Conservation (phyloP, 2,113 vertebrate genomes). For the Burhinus bistriatus region DNA sequence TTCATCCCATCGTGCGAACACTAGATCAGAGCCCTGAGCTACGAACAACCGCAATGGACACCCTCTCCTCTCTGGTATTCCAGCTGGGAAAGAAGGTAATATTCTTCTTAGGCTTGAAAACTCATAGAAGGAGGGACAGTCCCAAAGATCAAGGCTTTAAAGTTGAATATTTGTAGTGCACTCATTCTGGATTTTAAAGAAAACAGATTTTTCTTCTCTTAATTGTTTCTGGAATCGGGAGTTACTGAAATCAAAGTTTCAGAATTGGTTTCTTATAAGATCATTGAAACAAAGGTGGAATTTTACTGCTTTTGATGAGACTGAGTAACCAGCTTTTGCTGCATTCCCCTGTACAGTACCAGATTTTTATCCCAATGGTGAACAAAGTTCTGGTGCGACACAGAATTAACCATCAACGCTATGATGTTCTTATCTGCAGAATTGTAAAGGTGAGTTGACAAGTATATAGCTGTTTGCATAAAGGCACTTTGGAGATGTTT, state of each 20-base stretch:
- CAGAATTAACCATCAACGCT: constrained; percentile 95
- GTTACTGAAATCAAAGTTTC: not conserved
- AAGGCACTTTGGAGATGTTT: not conserved
- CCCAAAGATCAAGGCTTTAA: not conserved
- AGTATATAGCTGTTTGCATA: not conserved
- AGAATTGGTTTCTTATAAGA: not conserved
- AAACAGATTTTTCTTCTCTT: not conserved
- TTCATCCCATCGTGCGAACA: constrained; percentile 92
- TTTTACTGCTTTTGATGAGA: not conserved
- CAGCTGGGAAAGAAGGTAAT: constrained; percentile 97
- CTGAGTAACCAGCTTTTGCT: not conserved
- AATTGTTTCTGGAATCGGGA: not conserved
- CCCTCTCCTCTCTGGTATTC: constrained; percentile 93
- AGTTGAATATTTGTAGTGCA: not conserved
- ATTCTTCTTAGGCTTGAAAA: not conserved
- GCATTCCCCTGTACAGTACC: constrained; percentile 81
- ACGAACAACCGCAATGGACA: constrained; percentile 93
- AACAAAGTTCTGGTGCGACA: constrained; percentile 96
- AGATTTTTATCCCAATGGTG: constrained; percentile 99
- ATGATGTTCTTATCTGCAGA: constrained; percentile 95
- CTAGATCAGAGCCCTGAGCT: constrained; percentile 93
- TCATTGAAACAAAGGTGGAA: not conserved
- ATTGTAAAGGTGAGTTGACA: constrained; percentile 88
- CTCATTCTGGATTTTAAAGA: not conserved
- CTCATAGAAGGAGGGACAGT: not conserved